Percentiles rank a stretch among this genome's conserved stretches.
Conservation (phyloP, 2,888 invertebrate species). For the Campoletis raptor region DNA sequence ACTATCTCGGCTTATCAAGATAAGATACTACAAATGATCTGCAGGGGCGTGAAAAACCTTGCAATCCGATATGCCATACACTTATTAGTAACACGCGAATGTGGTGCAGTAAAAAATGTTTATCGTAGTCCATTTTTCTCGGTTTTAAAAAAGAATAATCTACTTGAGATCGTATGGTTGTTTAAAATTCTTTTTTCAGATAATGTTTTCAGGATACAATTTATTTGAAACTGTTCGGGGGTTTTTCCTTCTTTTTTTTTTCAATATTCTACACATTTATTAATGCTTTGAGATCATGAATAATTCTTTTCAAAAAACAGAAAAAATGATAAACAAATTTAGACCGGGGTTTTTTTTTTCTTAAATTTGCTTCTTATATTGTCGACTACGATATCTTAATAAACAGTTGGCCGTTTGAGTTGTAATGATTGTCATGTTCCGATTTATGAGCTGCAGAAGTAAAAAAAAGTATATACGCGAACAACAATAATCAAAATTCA, state of each 20-base stretch:
- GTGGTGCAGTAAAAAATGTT: neutral
- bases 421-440: neutral
- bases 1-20: conserved; percentile 46
- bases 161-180: neutral
- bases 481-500: too few species aligned
- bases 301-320: neutral
- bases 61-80: neutral
- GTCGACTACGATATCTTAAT: too few species aligned
- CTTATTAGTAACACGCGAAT: neutral
- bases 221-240: neutral
- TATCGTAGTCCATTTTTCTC: neutral
- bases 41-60: conserved; percentile 8
- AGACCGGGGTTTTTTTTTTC: neutral
- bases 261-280: neutral
- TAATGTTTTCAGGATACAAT: neutral
- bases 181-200: neutral
- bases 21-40: conserved; percentile 31
- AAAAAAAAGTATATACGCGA: neutral
- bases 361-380: neutral
- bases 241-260: neutral
- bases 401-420: neutral
- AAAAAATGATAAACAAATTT: neutral
- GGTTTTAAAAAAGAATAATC: neutral
- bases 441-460: neutral
- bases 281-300: neutral